Percentiles rank a stretch among this genome's conserved stretches.
Evolutionary conservation across 2,888 invertebrate species (phyloP).

Genomic region (Stictocephala bisonia): DNA sequence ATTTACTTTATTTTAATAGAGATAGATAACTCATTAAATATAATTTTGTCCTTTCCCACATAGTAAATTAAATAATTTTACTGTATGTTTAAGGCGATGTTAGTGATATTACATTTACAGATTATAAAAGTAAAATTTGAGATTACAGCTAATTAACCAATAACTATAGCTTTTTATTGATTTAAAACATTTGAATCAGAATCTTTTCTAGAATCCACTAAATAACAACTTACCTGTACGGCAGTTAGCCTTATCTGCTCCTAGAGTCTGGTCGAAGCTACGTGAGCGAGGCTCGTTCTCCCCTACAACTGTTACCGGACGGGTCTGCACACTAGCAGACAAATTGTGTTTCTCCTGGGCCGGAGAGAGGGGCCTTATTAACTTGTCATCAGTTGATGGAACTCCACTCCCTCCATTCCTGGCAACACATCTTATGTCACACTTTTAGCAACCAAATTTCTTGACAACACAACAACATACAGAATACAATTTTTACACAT

Average conservation of each 20-base stretch:
- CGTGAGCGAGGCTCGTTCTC: slow-evolving; percentile 72
- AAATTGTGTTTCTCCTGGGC: slow-evolving; percentile 30
- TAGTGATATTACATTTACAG: neutral
- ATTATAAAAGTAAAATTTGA: neutral
- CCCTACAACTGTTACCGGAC: neutral
- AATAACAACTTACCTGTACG: slow-evolving; percentile 6
- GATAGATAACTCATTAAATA: too few relatives aligned
- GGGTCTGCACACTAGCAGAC: neutral
- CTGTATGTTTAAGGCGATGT: neutral
- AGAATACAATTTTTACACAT: neutral
- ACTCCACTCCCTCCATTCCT: slow-evolving; percentile 20
- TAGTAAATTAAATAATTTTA: too few relatives aligned
- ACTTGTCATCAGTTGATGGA: too few relatives aligned
- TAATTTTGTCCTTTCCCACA: too few relatives aligned
- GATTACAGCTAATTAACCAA: too few relatives aligned
- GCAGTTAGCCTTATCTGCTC: neutral
- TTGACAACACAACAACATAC: neutral
- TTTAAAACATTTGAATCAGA: too few relatives aligned
- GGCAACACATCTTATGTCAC: neutral
- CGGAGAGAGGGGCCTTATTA: too few relatives aligned
- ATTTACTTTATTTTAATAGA: too few relatives aligned
- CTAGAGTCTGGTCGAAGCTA: slow-evolving; percentile 70
- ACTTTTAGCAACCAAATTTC: neutral
- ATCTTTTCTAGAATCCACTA: too few relatives aligned
- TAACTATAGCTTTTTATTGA: too few relatives aligned